A percentile compares a stretch with the other conserved stretches of the same genome.
These are phyloP conservation scores for Crocidura indochinensis DNA, from an alignment of 2,797 vertebrate species.

Conservation along the genomic window DNA sequence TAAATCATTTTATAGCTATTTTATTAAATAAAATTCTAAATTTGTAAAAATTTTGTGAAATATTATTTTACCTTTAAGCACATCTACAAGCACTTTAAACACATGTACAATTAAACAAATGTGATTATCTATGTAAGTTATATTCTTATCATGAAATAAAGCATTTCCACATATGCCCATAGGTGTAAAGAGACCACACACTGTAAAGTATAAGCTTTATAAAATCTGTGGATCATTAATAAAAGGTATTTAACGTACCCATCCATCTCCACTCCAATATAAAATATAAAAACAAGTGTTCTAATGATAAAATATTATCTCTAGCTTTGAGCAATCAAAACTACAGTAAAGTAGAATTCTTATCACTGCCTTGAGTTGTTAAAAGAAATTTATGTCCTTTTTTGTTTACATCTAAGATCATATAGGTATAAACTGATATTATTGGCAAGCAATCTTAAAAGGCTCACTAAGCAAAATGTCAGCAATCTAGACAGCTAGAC, in stretches of 20 bases:
- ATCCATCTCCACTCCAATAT: neutral
- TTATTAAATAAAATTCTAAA: too few species aligned
- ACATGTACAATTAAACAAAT: too few species aligned
- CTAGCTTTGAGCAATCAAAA: neutral
- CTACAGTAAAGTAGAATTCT: slow-evolving; percentile 29
- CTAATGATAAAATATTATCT: neutral
- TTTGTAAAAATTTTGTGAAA: too few species aligned
- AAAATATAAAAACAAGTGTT: neutral
- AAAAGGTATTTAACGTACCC: neutral
- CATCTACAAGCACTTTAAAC: too few species aligned
- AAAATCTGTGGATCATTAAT: neutral
- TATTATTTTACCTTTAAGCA: too few species aligned
- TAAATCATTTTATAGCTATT: too few species aligned
- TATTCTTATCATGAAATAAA: too few species aligned
- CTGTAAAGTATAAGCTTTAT: neutral
- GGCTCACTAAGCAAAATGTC: slow-evolving; percentile 3
- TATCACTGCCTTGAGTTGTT: slow-evolving; percentile 30
- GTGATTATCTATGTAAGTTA: too few species aligned
- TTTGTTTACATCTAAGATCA: neutral
- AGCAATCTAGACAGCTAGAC: neutral
- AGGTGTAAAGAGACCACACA: neutral
- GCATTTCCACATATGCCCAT: neutral
- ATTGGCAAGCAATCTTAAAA: neutral
- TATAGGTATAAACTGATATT: neutral
- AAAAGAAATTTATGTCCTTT: neutral